Evolutionary conservation across 2,113 vertebrate genomes (phyloP), one percentile per base, ranked within the genome.

Genomic region (Arizona elegans): DNA sequence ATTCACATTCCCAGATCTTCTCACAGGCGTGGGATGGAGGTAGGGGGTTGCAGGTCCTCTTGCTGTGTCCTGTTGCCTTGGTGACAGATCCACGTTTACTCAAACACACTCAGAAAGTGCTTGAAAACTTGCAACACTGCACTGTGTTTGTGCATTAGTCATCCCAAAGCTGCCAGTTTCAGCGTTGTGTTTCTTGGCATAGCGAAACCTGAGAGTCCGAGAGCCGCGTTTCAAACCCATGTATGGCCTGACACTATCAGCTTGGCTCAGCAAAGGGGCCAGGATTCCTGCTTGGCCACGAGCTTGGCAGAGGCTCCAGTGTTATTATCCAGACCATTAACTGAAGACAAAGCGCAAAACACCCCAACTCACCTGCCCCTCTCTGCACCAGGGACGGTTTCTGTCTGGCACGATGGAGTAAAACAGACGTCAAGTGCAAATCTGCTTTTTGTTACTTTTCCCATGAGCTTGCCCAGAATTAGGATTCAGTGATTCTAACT

Each of bases 181-280:
- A 95, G 96, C 93, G 93, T 91, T 94, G 95, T 97, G 2, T 96
- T 96, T 97, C 96, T 97, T 97, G 97, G 97, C 96, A 94, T 5
- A 0, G 1, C 47, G 38, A 93, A 59, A 65, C 85, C 0, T 88
- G 56, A 0, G 94, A 94, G 94, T 13, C 95, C 86, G 56, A 96
- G 95, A 95, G 94, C 95, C 89, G 95, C 96, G 96, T 97, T 97
- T 96, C 96, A 97, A 95, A 97, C 91, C 97, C 97, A 97, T 97
- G 94, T 97, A 97, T 97, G 97, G 97, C 91, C 93, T 96, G 88
- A 33, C 47, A 1, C 93, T 94, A 94, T 94, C 19, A 0, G 87
- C 87, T 90, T 87, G n/a, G 88, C 92, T 47, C 86, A 87, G 94
- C 81, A 59, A 95, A 91, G 55, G 11, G 7, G 94, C 56, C 0